Evolutionary conservation across 1,140 invertebrate species (phyloP), one percentile per base, ranked within the genome.

Genomic region (Glossosoma conforme): DNA sequence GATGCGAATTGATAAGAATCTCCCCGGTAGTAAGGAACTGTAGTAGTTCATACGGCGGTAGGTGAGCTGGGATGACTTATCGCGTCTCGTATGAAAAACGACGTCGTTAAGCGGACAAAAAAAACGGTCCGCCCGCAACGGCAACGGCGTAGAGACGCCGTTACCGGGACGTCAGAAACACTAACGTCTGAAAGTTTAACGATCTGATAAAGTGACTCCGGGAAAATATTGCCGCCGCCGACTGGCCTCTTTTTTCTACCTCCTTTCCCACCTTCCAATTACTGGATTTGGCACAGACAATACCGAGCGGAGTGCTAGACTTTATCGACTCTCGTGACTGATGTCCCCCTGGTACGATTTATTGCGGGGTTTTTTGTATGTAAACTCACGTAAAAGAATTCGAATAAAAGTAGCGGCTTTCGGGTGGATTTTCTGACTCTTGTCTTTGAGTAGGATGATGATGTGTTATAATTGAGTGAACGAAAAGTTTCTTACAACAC

Each of bases 171-270:
- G 54, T 56, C 54, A 56, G 47, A 56, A 56, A 56, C 54, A 56
- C 54, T 56, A 51, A 47, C 54, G 47, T 43, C 54, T 51, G 47
- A 32, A 46, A 46, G 43, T 49, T 56, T 56, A 56, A 56, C 54
- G 48, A 56, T 56, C 54, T 50, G 54, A 56, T 56, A 56, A 56
- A 56, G 47, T 50, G 42, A 49, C 47, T 51, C 47, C 20, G 32
- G 24, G 41, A 51, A 37, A 51, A 42, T 13, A 22, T 41, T 42
- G 10, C 21, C 22, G 2, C 40, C 4, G 11, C n/a, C 17, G 18
- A 9, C 24, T 28, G 10, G 13, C 18, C 20, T 48, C 18, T 38
- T 17, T 18, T n/a, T n/a, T n/a, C n/a, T n/a, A n/a, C n/a, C 18
- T 25, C n/a, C 6, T 28, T 44, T 17, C 18, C 6, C 5, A 24